phyloP scores from a whole-genome alignment of 2,888 invertebrate species.

The Nomada fucata region DNA sequence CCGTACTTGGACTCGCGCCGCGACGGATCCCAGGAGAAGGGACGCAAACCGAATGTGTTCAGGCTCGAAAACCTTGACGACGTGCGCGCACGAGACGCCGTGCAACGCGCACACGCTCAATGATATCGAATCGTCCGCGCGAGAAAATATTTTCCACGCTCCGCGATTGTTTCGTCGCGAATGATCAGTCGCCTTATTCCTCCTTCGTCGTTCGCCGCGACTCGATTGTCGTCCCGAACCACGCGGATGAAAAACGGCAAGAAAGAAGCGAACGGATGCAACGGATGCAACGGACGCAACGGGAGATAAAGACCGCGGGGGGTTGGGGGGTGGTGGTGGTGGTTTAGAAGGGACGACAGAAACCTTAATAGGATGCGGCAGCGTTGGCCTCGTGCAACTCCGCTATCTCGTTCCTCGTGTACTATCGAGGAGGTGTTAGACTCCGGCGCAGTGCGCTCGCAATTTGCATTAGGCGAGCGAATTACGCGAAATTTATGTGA shows the following conservation, averaged over 20 bases:
- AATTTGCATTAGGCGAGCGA: conserved; percentile 79
- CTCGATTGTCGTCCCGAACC: background rate
- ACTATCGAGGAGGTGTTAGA: conserved; percentile 69
- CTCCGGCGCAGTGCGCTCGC: conserved; percentile 64
- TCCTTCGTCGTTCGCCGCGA: too few species aligned
- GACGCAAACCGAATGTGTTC: background rate
- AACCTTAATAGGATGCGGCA: conserved; percentile 64
- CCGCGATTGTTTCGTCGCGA: background rate
- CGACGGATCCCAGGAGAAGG: background rate
- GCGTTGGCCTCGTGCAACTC: conserved; percentile 57
- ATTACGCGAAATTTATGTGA: conserved; percentile 79
- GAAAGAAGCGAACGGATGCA: conserved; percentile 1
- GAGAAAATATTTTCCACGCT: background rate
- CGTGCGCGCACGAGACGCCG: too few species aligned
- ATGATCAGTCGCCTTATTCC: background rate
- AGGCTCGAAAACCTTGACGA: background rate
- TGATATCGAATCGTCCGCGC: too few species aligned
- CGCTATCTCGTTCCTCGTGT: conserved; percentile 59
- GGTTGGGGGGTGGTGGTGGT: background rate
- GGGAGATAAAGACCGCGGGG: conserved; percentile 23
- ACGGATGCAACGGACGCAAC: background rate
- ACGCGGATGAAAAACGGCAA: background rate
- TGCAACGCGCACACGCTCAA: too few species aligned
- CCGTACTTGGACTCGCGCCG: background rate
- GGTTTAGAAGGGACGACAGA: conserved; percentile 14